These are phyloP conservation scores for Quadroppia sp. DNA, from an alignment of 2,888 invertebrate genomes.

Conservation along the genomic window DNA sequence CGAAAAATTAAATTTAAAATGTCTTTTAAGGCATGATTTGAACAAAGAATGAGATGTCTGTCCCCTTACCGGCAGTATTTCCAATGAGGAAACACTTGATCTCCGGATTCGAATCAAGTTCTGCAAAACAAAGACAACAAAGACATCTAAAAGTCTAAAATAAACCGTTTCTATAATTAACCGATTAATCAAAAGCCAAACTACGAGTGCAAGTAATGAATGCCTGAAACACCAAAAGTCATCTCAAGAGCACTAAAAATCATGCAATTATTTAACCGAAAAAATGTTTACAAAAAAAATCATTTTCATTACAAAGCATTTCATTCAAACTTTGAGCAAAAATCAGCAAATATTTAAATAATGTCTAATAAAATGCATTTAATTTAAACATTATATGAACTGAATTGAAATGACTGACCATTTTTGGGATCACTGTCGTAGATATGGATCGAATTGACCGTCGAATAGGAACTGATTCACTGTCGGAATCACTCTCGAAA, in stretches of 20 bases:
- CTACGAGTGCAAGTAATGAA: not conserved
- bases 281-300: not conserved
- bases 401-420: constrained; percentile 7
- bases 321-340: not conserved
- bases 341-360: not conserved
- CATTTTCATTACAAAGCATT: not conserved
- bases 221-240: not conserved
- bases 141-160: not conserved
- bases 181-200: not conserved
- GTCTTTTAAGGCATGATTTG: not conserved
- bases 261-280: not conserved
- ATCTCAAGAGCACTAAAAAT: not conserved
- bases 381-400: not conserved
- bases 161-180: constrained; percentile 5
- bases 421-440: constrained; percentile 27
- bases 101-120: constrained; percentile 37
- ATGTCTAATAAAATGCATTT: not conserved
- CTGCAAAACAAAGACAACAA: constrained; percentile 36
- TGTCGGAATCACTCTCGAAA: not conserved
- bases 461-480: not conserved
- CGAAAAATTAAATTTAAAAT: not conserved
- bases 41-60: not conserved
- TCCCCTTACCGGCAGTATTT: constrained; percentile 31
- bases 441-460: constrained; percentile 33
- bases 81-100: constrained; percentile 36